Evolutionary conservation across 2,113 vertebrate species (phyloP).

Genomic region (Chionis minor): DNA sequence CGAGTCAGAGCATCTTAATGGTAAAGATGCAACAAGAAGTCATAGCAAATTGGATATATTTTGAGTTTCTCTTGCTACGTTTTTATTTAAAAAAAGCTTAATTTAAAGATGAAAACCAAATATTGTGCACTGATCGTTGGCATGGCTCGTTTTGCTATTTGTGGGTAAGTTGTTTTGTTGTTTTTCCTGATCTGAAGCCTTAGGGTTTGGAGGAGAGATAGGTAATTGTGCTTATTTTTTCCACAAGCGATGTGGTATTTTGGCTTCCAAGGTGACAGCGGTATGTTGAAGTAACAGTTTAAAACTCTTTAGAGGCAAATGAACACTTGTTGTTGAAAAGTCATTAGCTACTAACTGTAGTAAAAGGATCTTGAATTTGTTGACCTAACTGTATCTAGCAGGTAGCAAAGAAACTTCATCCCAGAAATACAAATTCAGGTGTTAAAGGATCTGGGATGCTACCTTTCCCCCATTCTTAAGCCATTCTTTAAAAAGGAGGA

Average conservation of each 20-base stretch:
- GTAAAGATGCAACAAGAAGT: background rate
- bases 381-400: background rate
- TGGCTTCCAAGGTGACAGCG: background rate
- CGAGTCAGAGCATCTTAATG: background rate
- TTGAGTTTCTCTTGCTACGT: background rate
- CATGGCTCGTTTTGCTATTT: background rate
- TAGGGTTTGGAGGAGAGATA: background rate
- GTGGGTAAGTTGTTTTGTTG: background rate
- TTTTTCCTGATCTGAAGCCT: background rate
- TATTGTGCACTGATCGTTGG: background rate
- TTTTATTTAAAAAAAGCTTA: background rate
- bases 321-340: background rate
- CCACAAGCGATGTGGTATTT: background rate
- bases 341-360: background rate
- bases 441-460: background rate
- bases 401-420: background rate
- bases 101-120: background rate
- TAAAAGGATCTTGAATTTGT: background rate
- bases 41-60: background rate
- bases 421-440: background rate
- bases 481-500: background rate
- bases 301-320: background rate
- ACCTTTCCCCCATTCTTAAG: background rate
- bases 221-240: background rate
- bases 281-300: background rate